Evolutionary conservation across 1,140 invertebrate species (phyloP), one percentile per base, ranked within the genome.

Genomic region (Bombus soroeensis): DNA sequence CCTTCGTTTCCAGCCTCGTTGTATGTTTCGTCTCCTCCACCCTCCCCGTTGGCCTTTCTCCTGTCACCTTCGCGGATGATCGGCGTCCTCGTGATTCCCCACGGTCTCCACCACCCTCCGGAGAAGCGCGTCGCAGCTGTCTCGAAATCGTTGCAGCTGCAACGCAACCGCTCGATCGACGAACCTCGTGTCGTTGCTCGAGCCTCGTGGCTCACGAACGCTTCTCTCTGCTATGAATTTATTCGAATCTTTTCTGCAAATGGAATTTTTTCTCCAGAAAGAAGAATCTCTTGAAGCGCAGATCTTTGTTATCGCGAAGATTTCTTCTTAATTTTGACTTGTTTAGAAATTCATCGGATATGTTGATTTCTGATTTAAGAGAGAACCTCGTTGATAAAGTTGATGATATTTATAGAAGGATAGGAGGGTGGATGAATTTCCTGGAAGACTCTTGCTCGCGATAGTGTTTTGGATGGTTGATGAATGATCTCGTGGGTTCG

Each of bases 61-160:
- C 41, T 59, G 86, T 75, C 86, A 88, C 82, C 62, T 90, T 87
- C 78, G 81, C 76, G 34, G 62, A 71, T 70, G 71, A 77, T 78
- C 47, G 43, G 18, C 53, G 53, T 22, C 32, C 53, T 25, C 37
- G 74, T 72, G 53, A 47, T 41, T 25, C 6, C n/a, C 73, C n/a
- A 76, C 74, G 32, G 2, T 37, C 62, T 5, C 41, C 57, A 72
- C 57, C 83, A 86, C 83, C 79, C 78, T 74, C 70, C 18, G 18
- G 8, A 53, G 32, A 12, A 28, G 53, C 78, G 41, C 64, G 70
- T 86, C 72, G 77, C 84, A 89, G 88, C 88, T 89, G 88, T 83
- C 66, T 62, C 74, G 41, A 76, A 89, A 89, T 89, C 64, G 87
- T 86, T 87, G 87, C 88, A 75, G 87, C 79, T 86, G 88, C 64